A percentile compares a stretch with the other conserved stretches of the same genome.
phyloP scores from a whole-genome alignment of 2,888 invertebrate species.

The Phortica okadai region DNA sequence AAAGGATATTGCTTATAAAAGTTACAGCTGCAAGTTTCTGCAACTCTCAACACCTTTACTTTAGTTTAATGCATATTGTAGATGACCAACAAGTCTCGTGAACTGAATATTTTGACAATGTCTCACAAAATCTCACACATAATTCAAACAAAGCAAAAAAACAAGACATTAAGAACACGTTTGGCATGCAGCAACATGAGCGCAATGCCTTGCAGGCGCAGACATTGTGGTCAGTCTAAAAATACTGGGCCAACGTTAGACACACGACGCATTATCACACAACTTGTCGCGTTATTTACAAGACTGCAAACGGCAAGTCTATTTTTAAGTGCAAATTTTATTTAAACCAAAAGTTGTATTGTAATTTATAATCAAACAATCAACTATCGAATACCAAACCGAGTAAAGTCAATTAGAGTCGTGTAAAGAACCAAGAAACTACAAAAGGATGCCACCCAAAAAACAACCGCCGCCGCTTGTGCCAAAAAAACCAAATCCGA shows the following conservation, averaged over 20 bases:
- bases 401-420: slow-evolving; percentile 3
- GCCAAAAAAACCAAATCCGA: slow-evolving; percentile 82
- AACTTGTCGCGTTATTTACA: background rate
- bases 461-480: slow-evolving; percentile 63
- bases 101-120: background rate
- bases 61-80: background rate
- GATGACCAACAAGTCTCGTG: background rate
- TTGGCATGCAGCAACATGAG: slow-evolving; percentile 21
- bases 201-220: slow-evolving; percentile 39
- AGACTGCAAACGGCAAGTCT: background rate
- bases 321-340: slow-evolving; percentile 9
- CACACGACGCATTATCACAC: slow-evolving; percentile 38
- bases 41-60: too few relatives aligned
- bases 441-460: slow-evolving; percentile 64
- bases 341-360: background rate
- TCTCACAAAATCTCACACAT: slow-evolving; percentile 44
- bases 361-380: background rate
- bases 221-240: slow-evolving; percentile 72
- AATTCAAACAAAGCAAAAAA: slow-evolving; percentile 52
- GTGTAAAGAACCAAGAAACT: background rate
- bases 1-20: background rate
- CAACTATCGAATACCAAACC: background rate
- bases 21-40: background rate
- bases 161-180: slow-evolving; percentile 36
- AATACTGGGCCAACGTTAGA: slow-evolving; percentile 67